Conservation (phyloP, 92 coral and sea anemone genomes). For the Pocillopora meandrina region DNA sequence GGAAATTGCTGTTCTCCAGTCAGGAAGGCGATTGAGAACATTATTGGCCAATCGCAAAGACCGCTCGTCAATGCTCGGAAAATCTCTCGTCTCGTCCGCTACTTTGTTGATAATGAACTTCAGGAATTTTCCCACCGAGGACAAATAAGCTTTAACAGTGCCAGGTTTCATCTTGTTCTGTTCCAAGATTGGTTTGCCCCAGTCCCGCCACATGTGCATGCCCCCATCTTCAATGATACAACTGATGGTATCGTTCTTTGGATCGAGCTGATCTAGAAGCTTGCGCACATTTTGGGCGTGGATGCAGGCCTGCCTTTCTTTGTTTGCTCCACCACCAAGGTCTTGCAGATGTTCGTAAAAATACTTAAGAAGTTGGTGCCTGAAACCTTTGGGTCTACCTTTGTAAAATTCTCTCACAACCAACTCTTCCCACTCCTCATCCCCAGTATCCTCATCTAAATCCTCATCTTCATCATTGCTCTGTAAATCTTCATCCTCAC, state of each 20-base stretch:
- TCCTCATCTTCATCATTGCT: conserved; percentile 11
- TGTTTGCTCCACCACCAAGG: neutral
- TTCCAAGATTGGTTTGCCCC: conserved; percentile 26
- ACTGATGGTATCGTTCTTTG: conserved; percentile 14
- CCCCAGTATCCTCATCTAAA: neutral
- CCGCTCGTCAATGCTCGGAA: neutral
- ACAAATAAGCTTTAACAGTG: neutral
- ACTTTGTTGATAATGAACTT: neutral
- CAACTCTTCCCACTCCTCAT: conserved; percentile 5
- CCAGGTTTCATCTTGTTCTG: conserved; percentile 27
- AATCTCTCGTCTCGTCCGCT: neutral
- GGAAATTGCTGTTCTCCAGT: conserved; percentile 3
- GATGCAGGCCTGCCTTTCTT: neutral
- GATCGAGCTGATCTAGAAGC: conserved; percentile 20
- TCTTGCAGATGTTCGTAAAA: conserved; percentile 6
- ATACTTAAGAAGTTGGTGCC: neutral
- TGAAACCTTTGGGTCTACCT: too few species aligned
- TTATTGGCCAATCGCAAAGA: neutral
- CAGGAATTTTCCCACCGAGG: conserved; percentile 28
- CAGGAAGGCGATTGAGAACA: neutral
- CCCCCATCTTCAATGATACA: conserved; percentile 8
- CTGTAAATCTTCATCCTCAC: conserved; percentile 4
- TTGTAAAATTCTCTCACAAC: conserved; percentile 19
- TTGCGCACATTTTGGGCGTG: neutral
- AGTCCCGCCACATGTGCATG: neutral